phyloP scores from a whole-genome alignment of 2,113 vertebrate species.

The Isurus oxyrinchus region DNA sequence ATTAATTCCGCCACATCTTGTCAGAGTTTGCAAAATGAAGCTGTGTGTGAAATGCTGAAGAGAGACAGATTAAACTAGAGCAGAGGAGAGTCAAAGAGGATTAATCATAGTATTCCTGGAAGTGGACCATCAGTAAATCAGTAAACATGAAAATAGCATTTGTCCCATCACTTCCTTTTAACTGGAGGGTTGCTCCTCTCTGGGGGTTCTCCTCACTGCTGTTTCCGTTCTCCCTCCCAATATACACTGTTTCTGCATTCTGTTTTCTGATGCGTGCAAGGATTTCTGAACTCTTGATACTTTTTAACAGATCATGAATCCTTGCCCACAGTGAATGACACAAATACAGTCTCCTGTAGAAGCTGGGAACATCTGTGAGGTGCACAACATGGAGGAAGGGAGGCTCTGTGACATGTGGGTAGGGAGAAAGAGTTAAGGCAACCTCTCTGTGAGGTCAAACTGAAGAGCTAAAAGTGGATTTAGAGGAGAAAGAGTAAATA shows the following conservation, averaged over 20 bases:
- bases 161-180: background rate
- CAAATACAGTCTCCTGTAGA: background rate
- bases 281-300: background rate
- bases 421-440: background rate
- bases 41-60: background rate
- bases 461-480: background rate
- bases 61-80: background rate
- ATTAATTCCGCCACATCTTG: conserved; percentile 8
- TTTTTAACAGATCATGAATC: background rate
- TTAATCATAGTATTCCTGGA: background rate
- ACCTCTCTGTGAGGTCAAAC: background rate
- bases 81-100: background rate
- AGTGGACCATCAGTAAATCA: background rate
- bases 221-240: background rate
- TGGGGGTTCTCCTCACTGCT: background rate
- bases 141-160: background rate
- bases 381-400: background rate
- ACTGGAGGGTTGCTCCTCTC: background rate
- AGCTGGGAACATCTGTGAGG: background rate
- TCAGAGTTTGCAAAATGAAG: background rate
- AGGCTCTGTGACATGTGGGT: background rate
- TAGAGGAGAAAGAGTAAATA: background rate
- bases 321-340: background rate
- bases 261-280: background rate
- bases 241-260: background rate